A percentile compares a stretch with the other conserved stretches of the same genome.
phyloP scores from a whole-genome alignment of 1,140 invertebrate species.

The Diachasmimorpha longicaudata region DNA sequence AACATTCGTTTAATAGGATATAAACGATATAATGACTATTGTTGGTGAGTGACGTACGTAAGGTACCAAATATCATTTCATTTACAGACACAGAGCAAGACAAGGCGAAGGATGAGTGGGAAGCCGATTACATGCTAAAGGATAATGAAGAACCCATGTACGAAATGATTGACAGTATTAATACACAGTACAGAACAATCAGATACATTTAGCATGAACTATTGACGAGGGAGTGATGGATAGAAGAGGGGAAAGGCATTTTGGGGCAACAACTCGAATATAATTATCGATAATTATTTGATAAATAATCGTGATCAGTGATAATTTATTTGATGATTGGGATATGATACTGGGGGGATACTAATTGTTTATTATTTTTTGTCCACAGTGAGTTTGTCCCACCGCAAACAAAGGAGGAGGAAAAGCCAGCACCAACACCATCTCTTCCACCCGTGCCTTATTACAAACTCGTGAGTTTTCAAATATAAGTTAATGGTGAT shows the following conservation, averaged over 20 bases:
- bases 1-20: background rate
- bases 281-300: no score
- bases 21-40: background rate
- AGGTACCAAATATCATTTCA: conserved; percentile 28
- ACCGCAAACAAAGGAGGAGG: conserved; percentile 55
- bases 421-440: conserved; percentile 39
- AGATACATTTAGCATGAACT: conserved; percentile 3
- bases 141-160: conserved; percentile 56
- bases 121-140: conserved; percentile 54
- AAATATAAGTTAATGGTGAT: background rate
- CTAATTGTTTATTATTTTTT: conserved; percentile 36
- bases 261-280: no score
- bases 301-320: no score
- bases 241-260: background rate
- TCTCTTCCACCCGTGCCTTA: conserved; percentile 54
- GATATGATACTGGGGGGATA: background rate
- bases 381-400: conserved; percentile 58
- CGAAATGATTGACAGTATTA: conserved; percentile 35
- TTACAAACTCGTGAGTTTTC: conserved; percentile 52
- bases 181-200: conserved; percentile 20
- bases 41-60: conserved; percentile 1
- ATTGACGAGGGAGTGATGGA: background rate
- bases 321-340: background rate
- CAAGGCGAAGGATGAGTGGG: conserved; percentile 58
- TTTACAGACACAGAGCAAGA: conserved; percentile 59